phyloP scores from a whole-genome alignment of 2,888 invertebrate species.

The Xestia rhomboidea region DNA sequence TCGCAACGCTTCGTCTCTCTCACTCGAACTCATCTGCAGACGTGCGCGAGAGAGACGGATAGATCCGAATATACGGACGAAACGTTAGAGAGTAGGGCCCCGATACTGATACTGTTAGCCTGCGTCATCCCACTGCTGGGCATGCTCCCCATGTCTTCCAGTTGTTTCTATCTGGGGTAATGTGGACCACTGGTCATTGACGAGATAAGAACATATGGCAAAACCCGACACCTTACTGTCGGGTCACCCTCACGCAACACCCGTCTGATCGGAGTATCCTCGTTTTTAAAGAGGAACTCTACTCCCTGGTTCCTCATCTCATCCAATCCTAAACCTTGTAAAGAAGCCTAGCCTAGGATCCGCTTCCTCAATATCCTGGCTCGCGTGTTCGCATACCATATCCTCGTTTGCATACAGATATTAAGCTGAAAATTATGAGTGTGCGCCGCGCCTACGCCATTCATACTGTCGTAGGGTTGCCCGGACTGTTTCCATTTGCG shows the following conservation, averaged over 20 bases:
- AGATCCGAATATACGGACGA: too few species aligned
- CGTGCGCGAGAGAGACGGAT: too few species aligned
- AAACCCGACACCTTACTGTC: background rate
- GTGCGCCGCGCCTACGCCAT: slow-evolving; percentile 58
- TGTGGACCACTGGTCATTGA: too few species aligned
- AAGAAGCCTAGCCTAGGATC: slow-evolving; percentile 1
- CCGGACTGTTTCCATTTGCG: background rate
- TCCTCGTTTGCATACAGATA: slow-evolving; percentile 54
- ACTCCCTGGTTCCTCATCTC: background rate
- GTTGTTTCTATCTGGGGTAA: too few species aligned
- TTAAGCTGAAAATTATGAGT: slow-evolving; percentile 62
- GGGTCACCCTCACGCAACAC: background rate
- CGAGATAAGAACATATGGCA: too few species aligned
- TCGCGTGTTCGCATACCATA: slow-evolving; percentile 34
- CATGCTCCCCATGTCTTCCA: too few species aligned
- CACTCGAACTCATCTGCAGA: too few species aligned
- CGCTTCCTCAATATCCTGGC: slow-evolving; percentile 14
- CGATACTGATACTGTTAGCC: too few species aligned
- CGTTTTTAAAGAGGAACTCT: background rate
- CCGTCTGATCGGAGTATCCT: background rate
- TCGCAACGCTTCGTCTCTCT: too few species aligned
- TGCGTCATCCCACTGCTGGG: too few species aligned
- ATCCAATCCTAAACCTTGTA: background rate
- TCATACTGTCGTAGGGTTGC: slow-evolving; percentile 49
- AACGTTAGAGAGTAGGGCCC: too few species aligned